A percentile compares a stretch with the other conserved stretches of the same genome.
Conservation (phyloP, 2,888 invertebrate species). For the Miltochrista miniata region DNA sequence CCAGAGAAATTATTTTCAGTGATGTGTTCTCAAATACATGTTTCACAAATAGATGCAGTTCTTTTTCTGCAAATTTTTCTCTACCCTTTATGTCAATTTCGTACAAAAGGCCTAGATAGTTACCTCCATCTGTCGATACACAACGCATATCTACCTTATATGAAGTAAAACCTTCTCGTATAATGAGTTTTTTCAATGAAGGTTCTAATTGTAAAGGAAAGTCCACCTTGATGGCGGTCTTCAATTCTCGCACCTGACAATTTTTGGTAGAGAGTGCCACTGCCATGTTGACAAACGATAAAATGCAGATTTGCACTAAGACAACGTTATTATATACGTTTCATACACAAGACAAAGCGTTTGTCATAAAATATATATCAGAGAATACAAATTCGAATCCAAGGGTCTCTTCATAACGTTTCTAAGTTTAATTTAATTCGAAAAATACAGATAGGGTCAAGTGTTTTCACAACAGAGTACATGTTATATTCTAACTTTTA, state of each 20-base stretch:
- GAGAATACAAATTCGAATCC: not conserved
- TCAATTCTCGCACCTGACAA: not conserved
- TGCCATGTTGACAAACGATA: not conserved
- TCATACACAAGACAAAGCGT: not conserved
- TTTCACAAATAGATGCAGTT: slow-evolving; percentile 56
- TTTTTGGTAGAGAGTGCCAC: not conserved
- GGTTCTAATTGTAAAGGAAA: slow-evolving; percentile 22
- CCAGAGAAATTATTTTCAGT: slow-evolving; percentile 35
- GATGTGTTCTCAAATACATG: slow-evolving; percentile 23
- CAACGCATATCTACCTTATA: slow-evolving; percentile 13
- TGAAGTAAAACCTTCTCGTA: slow-evolving; percentile 17
- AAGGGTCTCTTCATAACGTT: slow-evolving; percentile 1
- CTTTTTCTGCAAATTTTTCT: slow-evolving; percentile 44
- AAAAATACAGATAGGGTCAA: no score
- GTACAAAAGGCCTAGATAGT: slow-evolving; percentile 50
- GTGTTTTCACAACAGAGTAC: no score
- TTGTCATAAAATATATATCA: not conserved
- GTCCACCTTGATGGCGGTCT: not conserved
- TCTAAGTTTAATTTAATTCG: no score
- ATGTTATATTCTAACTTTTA: no score
- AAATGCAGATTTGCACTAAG: not conserved
- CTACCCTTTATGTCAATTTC: slow-evolving; percentile 52
- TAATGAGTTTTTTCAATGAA: slow-evolving; percentile 26
- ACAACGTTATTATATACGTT: not conserved
- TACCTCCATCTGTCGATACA: slow-evolving; percentile 39